A percentile compares a stretch with the other conserved stretches of the same genome.
Conservation (phyloP, 1,140 invertebrate species). For the Drosophila simulans region DNA sequence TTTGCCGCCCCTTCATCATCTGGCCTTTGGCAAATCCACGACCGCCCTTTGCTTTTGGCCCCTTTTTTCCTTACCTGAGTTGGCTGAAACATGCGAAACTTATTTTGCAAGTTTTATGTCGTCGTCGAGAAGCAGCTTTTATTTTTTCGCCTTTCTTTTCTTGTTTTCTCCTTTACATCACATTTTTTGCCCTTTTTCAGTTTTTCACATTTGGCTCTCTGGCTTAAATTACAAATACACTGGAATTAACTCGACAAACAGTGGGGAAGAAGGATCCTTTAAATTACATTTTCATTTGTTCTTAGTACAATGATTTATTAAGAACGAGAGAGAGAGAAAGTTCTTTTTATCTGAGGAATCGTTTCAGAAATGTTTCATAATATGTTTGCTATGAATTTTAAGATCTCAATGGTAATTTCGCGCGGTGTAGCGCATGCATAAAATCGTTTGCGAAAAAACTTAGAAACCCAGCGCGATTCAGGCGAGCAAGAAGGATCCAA, state of each 20-base stretch:
- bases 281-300: too few relatives aligned
- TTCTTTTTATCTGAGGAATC: too few relatives aligned
- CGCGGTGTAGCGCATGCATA: slow-evolving; percentile 55
- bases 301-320: background rate
- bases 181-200: slow-evolving; percentile 68
- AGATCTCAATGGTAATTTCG: too few relatives aligned
- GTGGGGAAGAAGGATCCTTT: too few relatives aligned
- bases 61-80: slow-evolving; percentile 58
- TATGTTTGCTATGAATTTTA: too few relatives aligned
- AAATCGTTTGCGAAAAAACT: slow-evolving; percentile 68
- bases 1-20: slow-evolving; percentile 7
- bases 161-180: slow-evolving; percentile 44
- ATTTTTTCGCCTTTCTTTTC: slow-evolving; percentile 64
- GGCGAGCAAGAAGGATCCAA: slow-evolving; percentile 43
- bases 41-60: slow-evolving; percentile 10
- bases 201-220: slow-evolving; percentile 72
- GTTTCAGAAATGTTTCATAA: too few relatives aligned
- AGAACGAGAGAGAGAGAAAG: background rate
- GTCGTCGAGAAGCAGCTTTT: slow-evolving; percentile 70
- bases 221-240: slow-evolving; percentile 71
- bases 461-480: slow-evolving; percentile 56
- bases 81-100: slow-evolving; percentile 80
- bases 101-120: slow-evolving; percentile 82
- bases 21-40: slow-evolving; percentile 56
- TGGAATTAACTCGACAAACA: background rate